Conservation (phyloP, 2,797 vertebrate species). For the Sphenopsis melanotis region DNA sequence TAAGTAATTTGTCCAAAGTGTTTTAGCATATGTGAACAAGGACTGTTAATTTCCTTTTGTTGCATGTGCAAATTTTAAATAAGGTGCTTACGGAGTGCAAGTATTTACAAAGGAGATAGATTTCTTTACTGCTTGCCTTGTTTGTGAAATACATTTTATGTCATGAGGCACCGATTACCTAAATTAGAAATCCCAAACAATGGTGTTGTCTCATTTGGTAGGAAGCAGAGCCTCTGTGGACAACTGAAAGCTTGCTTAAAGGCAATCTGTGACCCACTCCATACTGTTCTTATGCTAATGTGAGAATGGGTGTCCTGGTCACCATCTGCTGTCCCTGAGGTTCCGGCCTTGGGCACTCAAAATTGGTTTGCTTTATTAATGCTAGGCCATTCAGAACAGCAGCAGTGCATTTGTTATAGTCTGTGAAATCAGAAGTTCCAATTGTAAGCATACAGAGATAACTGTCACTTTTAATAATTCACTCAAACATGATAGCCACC, state of each 20-base stretch:
- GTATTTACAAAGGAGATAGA: neutral
- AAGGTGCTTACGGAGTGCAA: neutral
- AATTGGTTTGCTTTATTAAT: constrained; percentile 69
- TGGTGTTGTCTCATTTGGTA: constrained; percentile 1
- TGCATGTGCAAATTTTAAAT: neutral
- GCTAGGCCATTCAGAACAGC: constrained; percentile 73
- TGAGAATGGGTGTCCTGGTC: constrained; percentile 62
- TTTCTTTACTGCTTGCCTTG: neutral
- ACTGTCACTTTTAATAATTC: constrained; percentile 65
- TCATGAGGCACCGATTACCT: constrained; percentile 32
- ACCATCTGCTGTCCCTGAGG: constrained; percentile 75
- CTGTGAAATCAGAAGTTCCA: constrained; percentile 55
- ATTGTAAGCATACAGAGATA: constrained; percentile 44
- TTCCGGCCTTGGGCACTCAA: constrained; percentile 58
- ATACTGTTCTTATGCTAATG: constrained; percentile 67
- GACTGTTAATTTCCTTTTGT: neutral
- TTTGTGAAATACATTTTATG: neutral
- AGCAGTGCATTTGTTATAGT: constrained; percentile 59
- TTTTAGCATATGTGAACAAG: neutral
- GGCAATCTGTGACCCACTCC: constrained; percentile 57
- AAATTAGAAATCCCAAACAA: constrained; percentile 35
- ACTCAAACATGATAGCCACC: constrained; percentile 42
- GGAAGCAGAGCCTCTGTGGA: constrained; percentile 12
- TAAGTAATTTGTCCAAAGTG: neutral
- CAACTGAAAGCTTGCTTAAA: constrained; percentile 53